These are phyloP conservation scores for Dendroctonus ponderosae DNA, from an alignment of 1,140 invertebrate species.

Conservation along the genomic window DNA sequence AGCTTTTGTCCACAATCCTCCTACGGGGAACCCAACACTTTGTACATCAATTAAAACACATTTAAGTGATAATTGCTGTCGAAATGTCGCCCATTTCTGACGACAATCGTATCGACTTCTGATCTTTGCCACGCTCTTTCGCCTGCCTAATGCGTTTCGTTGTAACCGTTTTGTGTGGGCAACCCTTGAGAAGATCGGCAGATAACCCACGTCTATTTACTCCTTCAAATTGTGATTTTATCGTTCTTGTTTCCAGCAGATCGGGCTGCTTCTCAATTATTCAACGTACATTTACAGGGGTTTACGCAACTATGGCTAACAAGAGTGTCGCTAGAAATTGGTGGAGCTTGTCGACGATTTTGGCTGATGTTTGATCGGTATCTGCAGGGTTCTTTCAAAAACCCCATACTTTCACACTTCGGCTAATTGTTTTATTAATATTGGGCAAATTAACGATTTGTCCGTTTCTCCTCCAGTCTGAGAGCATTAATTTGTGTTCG, in stretches of 20 bases:
- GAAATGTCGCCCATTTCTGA: conserved; percentile 14
- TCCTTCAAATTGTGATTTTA: conserved; percentile 18
- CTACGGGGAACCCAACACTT: background rate
- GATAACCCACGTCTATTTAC: conserved; percentile 22
- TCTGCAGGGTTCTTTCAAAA: too few relatives aligned
- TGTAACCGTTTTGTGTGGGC: conserved; percentile 22
- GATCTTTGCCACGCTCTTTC: conserved; percentile 19
- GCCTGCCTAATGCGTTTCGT: conserved; percentile 18
- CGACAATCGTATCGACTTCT: conserved; percentile 13
- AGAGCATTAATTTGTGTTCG: too few relatives aligned
- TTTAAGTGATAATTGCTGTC: conserved; percentile 23
- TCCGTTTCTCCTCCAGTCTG: too few relatives aligned
- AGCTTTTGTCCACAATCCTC: too few relatives aligned
- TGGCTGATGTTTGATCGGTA: too few relatives aligned
- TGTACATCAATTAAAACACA: conserved; percentile 14
- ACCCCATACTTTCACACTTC: too few relatives aligned
- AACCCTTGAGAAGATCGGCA: conserved; percentile 20
- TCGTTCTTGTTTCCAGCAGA: conserved; percentile 7
- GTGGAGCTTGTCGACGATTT: too few relatives aligned
- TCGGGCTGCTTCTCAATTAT: conserved; percentile 10
- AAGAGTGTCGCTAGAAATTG: too few relatives aligned
- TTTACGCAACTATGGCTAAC: too few relatives aligned
- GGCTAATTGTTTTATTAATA: too few relatives aligned
- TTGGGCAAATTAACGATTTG: too few relatives aligned
- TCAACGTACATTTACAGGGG: background rate